Evolutionary conservation across 30 jellyfish, hydroid and myxozoan genomes (phyloP).

Genomic region (Hydractinia symbiolongicarpus): DNA sequence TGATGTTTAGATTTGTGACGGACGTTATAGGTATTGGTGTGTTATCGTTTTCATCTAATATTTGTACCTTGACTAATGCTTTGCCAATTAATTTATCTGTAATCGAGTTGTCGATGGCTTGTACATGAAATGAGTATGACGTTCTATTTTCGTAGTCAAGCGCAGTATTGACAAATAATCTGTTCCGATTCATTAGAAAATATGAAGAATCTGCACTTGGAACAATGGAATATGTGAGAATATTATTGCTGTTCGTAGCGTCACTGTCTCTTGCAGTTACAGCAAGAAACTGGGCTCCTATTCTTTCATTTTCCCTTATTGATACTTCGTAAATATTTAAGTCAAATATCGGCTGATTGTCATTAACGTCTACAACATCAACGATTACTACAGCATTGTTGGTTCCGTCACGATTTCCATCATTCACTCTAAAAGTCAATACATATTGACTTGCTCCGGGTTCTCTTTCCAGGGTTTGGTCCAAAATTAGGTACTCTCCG

Average conservation of each 20-base stretch:
- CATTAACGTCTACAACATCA: constrained; percentile 40
- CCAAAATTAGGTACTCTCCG: constrained; percentile 9
- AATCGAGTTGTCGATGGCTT: constrained; percentile 70
- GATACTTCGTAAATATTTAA: not conserved
- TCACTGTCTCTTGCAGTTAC: constrained; percentile 28
- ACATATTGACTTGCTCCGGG: constrained; percentile 6
- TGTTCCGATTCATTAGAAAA: constrained; percentile 60
- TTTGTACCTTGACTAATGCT: constrained; percentile 40
- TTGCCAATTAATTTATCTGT: constrained; percentile 49
- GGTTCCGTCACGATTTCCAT: constrained; percentile 27
- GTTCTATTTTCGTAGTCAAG: constrained; percentile 56
- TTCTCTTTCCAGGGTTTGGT: constrained; percentile 10
- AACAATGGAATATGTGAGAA: constrained; percentile 36
- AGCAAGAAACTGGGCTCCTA: constrained; percentile 10
- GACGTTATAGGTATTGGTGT: constrained; percentile 53
- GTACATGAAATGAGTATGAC: constrained; percentile 47
- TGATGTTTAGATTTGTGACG: constrained; percentile 30
- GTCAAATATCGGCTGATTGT: constrained; percentile 35
- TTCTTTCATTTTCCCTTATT: constrained; percentile 5
- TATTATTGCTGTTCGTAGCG: constrained; percentile 15
- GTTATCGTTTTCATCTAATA: constrained; percentile 71
- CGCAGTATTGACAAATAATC: constrained; percentile 13
- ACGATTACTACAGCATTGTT: constrained; percentile 28
- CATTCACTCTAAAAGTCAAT: constrained; percentile 53
- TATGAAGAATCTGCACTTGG: constrained; percentile 76